A percentile compares a stretch with the other conserved stretches of the same genome.
Evolutionary conservation across 2,113 vertebrate species (phyloP).

Genomic region (Eira barbara): DNA sequence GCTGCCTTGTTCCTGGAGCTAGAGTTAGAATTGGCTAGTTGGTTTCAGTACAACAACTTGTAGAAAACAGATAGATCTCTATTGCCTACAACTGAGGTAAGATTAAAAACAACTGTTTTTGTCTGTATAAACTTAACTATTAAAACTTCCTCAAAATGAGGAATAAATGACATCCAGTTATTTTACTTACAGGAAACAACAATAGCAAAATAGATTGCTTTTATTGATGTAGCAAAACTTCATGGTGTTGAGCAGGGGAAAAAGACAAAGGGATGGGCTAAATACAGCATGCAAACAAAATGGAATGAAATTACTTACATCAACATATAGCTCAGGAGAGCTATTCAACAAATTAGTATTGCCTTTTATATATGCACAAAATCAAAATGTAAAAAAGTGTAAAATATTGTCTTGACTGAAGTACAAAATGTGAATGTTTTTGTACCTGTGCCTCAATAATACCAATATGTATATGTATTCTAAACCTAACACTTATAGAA

Average conservation of each 20-base stretch:
- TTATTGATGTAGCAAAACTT: constrained; percentile 8
- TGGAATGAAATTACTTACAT: not conserved
- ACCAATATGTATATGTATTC: not conserved
- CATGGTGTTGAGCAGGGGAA: not conserved
- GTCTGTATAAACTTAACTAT: not conserved
- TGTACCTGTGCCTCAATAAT: not conserved
- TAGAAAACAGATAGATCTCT: constrained; percentile 7
- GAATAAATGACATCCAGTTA: constrained; percentile 26
- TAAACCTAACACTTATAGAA: not conserved
- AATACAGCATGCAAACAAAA: not conserved
- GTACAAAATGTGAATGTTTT: not conserved
- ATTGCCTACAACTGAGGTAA: not conserved
- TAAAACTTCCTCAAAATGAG: constrained; percentile 29
- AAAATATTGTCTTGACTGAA: constrained; percentile 15
- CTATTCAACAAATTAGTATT: not conserved
- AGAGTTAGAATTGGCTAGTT: not conserved
- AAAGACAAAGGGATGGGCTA: not conserved
- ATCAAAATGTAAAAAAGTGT: not conserved
- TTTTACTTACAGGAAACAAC: constrained; percentile 3
- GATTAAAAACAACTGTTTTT: not conserved
- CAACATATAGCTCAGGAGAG: not conserved
- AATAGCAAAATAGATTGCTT: not conserved
- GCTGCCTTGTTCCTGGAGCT: not conserved
- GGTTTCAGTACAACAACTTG: not conserved
- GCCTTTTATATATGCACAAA: not conserved